Conservation (phyloP, 1,140 invertebrate species). For the Chironomus tepperi region DNA sequence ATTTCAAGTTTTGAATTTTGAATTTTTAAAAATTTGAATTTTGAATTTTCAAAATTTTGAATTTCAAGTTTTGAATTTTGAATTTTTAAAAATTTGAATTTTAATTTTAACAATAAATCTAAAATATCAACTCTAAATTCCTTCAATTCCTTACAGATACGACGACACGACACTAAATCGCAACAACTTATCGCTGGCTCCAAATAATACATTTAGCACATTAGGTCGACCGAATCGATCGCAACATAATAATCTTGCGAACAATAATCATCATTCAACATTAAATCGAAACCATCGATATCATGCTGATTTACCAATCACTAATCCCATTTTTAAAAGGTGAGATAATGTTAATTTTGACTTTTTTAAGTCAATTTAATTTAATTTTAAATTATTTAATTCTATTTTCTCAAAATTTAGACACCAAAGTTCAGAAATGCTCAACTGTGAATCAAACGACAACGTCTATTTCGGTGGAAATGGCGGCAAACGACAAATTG, state of each 20-base stretch:
- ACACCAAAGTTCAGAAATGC: conserved; percentile 53
- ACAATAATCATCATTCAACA: conserved; percentile 33
- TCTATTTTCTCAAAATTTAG: conserved; percentile 40
- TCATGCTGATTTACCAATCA: conserved; percentile 45
- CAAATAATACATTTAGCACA: conserved; percentile 45
- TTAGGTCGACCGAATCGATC: conserved; percentile 43
- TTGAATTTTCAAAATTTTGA: too few species aligned
- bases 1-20: too few species aligned
- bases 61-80: too few species aligned
- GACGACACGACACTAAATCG: conserved; percentile 34
- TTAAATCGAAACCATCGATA: conserved; percentile 37
- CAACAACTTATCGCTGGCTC: conserved; percentile 36
- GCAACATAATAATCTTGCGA: conserved; percentile 31
- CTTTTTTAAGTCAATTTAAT: conserved; percentile 14
- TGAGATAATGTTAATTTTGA: conserved; percentile 29
- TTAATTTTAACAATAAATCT: too few species aligned
- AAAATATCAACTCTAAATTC: too few species aligned
- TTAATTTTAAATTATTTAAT: not conserved
- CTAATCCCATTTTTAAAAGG: conserved; percentile 50
- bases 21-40: too few species aligned
- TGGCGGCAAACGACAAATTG: conserved; percentile 32
- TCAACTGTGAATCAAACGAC: conserved; percentile 66
- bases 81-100: too few species aligned
- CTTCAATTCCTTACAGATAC: too few species aligned
- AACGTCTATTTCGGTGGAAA: conserved; percentile 78